A percentile compares a stretch with the other conserved stretches of the same genome.
Conservation (phyloP, 2,888 invertebrate genomes). For the Teinopalpus imperialis region DNA sequence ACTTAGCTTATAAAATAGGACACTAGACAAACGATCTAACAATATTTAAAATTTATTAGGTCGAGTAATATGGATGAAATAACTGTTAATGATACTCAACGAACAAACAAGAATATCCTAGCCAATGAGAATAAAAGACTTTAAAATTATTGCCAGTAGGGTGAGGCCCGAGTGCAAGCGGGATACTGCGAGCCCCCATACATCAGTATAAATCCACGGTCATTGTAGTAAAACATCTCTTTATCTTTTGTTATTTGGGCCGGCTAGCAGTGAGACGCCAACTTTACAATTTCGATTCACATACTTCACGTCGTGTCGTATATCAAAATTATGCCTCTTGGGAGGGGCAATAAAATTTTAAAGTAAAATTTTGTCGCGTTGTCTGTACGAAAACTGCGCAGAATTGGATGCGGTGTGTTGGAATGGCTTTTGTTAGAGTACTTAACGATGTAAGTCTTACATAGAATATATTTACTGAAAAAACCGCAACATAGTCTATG, state of each 20-base stretch:
- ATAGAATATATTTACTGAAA: too few relatives aligned
- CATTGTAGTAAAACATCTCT: conserved; percentile 11
- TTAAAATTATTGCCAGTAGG: background rate
- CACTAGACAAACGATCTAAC: background rate
- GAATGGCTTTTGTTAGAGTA: conserved; percentile 28
- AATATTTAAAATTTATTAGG: conserved; percentile 7
- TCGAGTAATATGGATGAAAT: conserved; percentile 18
- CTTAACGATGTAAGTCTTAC: too few relatives aligned
- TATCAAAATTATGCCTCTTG: conserved; percentile 57
- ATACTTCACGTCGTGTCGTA: conserved; percentile 33
- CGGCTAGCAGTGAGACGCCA: conserved; percentile 12
- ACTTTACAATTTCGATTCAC: conserved; percentile 25
- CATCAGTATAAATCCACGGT: conserved; percentile 9
- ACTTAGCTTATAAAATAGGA: too few relatives aligned
- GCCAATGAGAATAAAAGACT: background rate
- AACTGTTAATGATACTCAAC: conserved; percentile 26
- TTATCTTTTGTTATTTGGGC: conserved; percentile 18
- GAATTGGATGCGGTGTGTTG: conserved; percentile 26
- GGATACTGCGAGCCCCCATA: background rate
- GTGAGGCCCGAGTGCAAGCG: conserved; percentile 18
- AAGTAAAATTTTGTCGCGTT: conserved; percentile 52
- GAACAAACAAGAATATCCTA: conserved; percentile 7
- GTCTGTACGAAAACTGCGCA: conserved; percentile 32
- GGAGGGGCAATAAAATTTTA: conserved; percentile 62
- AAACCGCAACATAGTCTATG: too few relatives aligned